Evolutionary conservation across 2,797 vertebrate species (phyloP), one percentile per base, ranked within the genome.

Genomic region (Hylomyscus alleni): DNA sequence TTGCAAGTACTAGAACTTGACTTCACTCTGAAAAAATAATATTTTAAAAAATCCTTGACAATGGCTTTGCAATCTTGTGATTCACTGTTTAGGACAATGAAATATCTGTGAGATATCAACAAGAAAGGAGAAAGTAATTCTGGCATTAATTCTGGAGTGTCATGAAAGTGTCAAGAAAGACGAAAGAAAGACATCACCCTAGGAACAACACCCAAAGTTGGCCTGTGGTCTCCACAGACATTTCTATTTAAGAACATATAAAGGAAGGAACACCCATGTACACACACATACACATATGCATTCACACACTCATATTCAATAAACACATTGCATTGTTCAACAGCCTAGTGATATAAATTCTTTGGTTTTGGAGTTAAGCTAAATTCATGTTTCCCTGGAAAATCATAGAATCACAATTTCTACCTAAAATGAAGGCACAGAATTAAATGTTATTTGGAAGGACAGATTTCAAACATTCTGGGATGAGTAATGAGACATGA

Each of bases 191-290:
- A 15, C 14, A 60, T 29, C 13, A 26, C 7, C 22, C 4, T 4
- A 60, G 24, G 14, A 29, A 31, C 26, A 83, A 44, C 56, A 83
- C 14, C 10, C 17, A 22, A 65, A 1, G 40, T 19, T 20, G 40
- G 7, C 29, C 29, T 85, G 5, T 34, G 1, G 0, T 10, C 2
- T 34, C 29, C 4, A 65, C 14, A 37, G 14, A 12, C 1, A 40
- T 20, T 10, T 50, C 10, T 13, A 34, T 19, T 47, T 31, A 47
- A 5, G 47, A 5, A 62, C 37, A 31, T 37, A 44, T 17, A 44
- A 14, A 83, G 4, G 37, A n/a, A 17, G 67, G 34, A n/a, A 69
- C 2, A 17, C 15, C 7, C 67, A n/a, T 69, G 6, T 19, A 15
- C 12, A 40, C 11, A 47, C 4, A 52, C 50, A 54, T 11, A 56